These are phyloP conservation scores for Drosophila sp. DNA, from an alignment of 1,140 invertebrate genomes.

Conservation along the genomic window DNA sequence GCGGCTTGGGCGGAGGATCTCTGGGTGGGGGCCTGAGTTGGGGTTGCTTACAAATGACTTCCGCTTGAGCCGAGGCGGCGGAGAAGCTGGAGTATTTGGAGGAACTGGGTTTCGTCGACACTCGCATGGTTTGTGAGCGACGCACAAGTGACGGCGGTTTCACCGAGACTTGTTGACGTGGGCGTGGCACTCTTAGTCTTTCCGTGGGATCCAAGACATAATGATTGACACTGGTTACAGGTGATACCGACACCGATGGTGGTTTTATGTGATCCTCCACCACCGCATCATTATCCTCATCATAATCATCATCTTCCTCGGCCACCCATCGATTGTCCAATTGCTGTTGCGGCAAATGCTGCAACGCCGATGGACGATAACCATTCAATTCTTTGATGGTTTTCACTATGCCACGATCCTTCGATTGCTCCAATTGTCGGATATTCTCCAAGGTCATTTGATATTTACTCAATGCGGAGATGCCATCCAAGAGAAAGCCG, in stretches of 20 bases:
- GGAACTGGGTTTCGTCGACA: constrained; percentile 35
- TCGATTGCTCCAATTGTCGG: constrained; percentile 55
- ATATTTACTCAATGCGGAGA: constrained; percentile 86
- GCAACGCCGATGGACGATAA: constrained; percentile 85
- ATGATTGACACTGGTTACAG: constrained; percentile 56
- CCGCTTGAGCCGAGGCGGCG: constrained; percentile 20
- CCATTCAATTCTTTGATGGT: constrained; percentile 85
- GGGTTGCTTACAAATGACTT: constrained; percentile 76
- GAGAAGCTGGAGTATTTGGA: constrained; percentile 56
- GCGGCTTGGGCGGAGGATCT: constrained; percentile 62
- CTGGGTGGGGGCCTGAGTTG: constrained; percentile 52
- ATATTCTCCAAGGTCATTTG: constrained; percentile 86
- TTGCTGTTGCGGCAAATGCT: constrained; percentile 84
- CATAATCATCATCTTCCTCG: constrained; percentile 37
- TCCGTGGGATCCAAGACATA: constrained; percentile 76
- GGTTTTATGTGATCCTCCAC: neutral
- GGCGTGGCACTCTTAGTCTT: constrained; percentile 55
- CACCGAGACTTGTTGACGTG: constrained; percentile 70
- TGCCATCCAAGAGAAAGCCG: constrained; percentile 82
- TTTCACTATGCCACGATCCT: constrained; percentile 57
- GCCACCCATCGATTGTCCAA: constrained; percentile 85
- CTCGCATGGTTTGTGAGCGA: constrained; percentile 73
- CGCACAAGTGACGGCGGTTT: constrained; percentile 67
- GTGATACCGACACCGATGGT: neutral
- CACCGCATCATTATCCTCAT: neutral